Percentiles rank a stretch among this genome's conserved stretches.
Conservation (phyloP, 2,888 invertebrate genomes). For the Rhimphoctona megacephalus region DNA sequence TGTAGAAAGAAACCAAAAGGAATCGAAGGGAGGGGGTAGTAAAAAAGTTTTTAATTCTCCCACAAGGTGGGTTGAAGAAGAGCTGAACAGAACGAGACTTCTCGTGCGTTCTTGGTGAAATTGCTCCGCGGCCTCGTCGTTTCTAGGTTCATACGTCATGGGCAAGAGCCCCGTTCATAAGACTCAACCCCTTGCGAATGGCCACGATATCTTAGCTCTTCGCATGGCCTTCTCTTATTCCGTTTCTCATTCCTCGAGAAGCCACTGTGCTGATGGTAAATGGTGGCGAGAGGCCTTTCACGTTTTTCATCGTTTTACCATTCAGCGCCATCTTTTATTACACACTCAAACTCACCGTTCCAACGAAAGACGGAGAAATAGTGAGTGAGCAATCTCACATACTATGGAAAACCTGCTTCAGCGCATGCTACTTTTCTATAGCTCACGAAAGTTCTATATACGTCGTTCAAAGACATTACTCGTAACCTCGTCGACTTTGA, state of each 20-base stretch:
- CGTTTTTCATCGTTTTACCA: constrained; percentile 63
- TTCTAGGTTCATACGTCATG: constrained; percentile 62
- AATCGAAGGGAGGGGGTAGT: constrained; percentile 39
- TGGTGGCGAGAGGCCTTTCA: constrained; percentile 31
- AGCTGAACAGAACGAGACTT: constrained; percentile 40
- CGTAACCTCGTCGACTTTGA: constrained; percentile 65
- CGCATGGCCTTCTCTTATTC: constrained; percentile 46
- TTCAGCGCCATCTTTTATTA: constrained; percentile 77
- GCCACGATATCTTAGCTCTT: constrained; percentile 48
- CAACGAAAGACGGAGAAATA: constrained; percentile 27
- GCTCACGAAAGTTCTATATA: constrained; percentile 49
- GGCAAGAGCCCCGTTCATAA: constrained; percentile 40
- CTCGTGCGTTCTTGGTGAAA: constrained; percentile 59
- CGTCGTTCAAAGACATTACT: constrained; percentile 76
- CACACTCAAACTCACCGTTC: constrained; percentile 68
- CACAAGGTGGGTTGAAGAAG: constrained; percentile 41
- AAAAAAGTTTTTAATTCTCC: constrained; percentile 65
- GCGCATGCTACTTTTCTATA: constrained; percentile 29
- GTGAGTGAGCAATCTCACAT: constrained; percentile 49
- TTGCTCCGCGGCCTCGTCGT: constrained; percentile 55
- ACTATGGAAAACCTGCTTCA: constrained; percentile 41
- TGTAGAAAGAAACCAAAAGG: constrained; percentile 2
- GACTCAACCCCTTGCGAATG: constrained; percentile 37
- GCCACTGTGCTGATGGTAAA: constrained; percentile 49
- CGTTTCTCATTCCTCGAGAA: constrained; percentile 35